Evolutionary conservation across 92 coral and sea anemone species (phyloP), one percentile per base, ranked within the genome.

Genomic region (Muricea muricata): DNA sequence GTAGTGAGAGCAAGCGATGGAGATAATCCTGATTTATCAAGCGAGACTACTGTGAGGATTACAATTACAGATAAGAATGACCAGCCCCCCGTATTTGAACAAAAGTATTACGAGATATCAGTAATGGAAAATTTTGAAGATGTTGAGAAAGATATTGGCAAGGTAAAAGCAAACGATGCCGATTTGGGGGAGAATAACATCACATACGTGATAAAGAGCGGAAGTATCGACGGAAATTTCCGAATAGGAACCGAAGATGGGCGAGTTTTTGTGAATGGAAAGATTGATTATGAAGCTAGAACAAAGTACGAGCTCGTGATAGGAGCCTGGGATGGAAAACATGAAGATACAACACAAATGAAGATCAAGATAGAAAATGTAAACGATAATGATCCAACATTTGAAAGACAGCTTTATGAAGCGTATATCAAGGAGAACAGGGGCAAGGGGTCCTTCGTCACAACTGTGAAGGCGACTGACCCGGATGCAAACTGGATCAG

Each of bases 341-440:
- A 97, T 89, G 86, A 95, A 30, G 93, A 86, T 28, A 88, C 69
- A 32, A 91, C 98, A 56, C 85, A 84, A 40, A 94, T 97, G 13
- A 81, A 84, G 71, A 80, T 93, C 7, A 70, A 46, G 34, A 85
- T 97, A 12, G 67, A 73, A 32, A 93, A 97, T 54, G 87, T 86
- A 8, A 97, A 97, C 48, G 99, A 97, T 48, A 93, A 97, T 83
- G 85, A 88, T 65, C 99, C 99, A 20, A 82, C 31, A 65, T 97
- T 97, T 78, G 46, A 75, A 30, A 18, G 48, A 18, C 30, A 37
- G n/a, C 42, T 63, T 0, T 89, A 93, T 77, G 76, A 87, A 65
- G 94, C 91, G 1, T 42, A 39, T 28, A 89, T 93, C 20, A 63
- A 28, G 18, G 99, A 97, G 86, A 86, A 92, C 45, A 86, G 74